phyloP scores from a whole-genome alignment of 2,113 vertebrate species.

The Genyomyrus donnyi region DNA sequence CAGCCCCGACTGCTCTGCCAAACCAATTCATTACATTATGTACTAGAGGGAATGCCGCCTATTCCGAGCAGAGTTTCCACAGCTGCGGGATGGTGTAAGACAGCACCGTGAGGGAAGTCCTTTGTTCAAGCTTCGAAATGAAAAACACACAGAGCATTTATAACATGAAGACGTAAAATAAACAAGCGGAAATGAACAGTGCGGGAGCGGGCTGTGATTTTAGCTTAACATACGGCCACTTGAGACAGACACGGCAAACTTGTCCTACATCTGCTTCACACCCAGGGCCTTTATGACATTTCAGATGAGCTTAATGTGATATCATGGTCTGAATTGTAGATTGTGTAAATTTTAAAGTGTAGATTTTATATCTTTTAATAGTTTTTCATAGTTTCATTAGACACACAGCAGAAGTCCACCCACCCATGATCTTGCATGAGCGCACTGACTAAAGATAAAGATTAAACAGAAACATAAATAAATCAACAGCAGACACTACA shows the following conservation, averaged over 20 bases:
- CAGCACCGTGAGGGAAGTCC: conserved; percentile 35
- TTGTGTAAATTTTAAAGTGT: background rate
- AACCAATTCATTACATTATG: conserved; percentile 27
- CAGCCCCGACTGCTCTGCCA: conserved; percentile 23
- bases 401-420: background rate
- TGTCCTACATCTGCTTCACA: background rate
- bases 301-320: background rate
- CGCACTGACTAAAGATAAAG: conserved; percentile 32
- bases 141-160: conserved; percentile 39
- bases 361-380: background rate
- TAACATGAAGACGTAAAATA: conserved; percentile 19
- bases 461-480: conserved; percentile 56
- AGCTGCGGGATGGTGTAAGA: conserved; percentile 34
- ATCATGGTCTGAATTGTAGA: background rate
- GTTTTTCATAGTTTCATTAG: background rate
- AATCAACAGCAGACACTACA: conserved; percentile 39
- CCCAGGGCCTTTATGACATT: background rate
- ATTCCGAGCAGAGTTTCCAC: conserved; percentile 14
- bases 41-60: conserved; percentile 23
- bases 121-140: conserved; percentile 30
- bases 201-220: background rate
- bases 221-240: background rate
- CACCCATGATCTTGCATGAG: background rate
- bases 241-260: background rate
- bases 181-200: background rate